These are phyloP conservation scores for Melanogrammus aeglefinus DNA, from an alignment of 2,797 vertebrate species.

Conservation along the genomic window DNA sequence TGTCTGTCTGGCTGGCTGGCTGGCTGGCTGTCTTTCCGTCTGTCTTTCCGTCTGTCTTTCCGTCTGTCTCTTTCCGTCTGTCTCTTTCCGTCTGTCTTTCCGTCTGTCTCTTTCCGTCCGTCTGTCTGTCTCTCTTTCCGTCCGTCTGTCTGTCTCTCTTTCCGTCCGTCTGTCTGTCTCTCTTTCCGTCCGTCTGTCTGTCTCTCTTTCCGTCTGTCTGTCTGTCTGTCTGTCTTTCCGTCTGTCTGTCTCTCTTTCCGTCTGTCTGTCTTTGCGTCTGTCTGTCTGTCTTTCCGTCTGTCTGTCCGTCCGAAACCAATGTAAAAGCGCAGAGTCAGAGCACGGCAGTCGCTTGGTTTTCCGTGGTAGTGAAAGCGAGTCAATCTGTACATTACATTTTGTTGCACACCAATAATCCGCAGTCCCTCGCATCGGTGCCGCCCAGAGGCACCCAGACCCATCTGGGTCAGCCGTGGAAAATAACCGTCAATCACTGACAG, in stretches of 20 bases:
- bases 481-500: constrained; percentile 9
- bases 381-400: background rate
- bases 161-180: background rate
- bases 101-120: too few relatives aligned
- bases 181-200: too few relatives aligned
- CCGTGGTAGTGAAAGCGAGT: background rate
- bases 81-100: too few relatives aligned
- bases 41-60: too few relatives aligned
- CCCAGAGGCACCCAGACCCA: constrained; percentile 46
- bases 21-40: background rate
- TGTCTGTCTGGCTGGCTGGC: background rate
- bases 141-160: background rate
- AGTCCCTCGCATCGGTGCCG: constrained; percentile 24
- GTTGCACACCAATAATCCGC: background rate
- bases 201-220: too few relatives aligned
- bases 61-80: too few relatives aligned
- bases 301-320: too few relatives aligned
- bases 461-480: constrained; percentile 56
- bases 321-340: background rate
- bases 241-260: too few relatives aligned
- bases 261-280: too few relatives aligned
- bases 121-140: too few relatives aligned
- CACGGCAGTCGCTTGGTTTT: background rate
- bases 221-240: too few relatives aligned
- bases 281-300: too few relatives aligned